Evolutionary conservation across 2,113 vertebrate species (phyloP).

Genomic region (Alligator mississippiensis): DNA sequence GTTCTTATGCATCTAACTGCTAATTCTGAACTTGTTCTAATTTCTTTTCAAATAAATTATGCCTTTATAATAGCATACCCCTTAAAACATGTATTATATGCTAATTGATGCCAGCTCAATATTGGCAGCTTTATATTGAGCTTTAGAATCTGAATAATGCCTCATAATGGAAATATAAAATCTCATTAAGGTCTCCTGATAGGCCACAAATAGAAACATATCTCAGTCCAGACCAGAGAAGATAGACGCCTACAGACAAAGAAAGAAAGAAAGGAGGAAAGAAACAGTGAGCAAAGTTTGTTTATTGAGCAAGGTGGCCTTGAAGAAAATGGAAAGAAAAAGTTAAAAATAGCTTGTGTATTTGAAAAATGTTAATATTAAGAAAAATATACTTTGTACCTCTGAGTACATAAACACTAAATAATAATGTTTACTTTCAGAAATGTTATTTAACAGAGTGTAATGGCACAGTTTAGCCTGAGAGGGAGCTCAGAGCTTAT

Average conservation of each 20-base stretch:
- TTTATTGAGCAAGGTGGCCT: not conserved
- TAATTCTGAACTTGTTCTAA: slow-evolving; percentile 15
- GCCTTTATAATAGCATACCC: not conserved
- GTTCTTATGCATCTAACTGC: not conserved
- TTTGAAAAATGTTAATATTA: not conserved
- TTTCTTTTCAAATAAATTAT: slow-evolving; percentile 49
- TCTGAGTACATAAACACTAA: not conserved
- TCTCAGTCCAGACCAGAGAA: not conserved
- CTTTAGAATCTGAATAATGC: slow-evolving; percentile 22
- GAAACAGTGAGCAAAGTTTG: not conserved
- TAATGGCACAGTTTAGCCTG: not conserved
- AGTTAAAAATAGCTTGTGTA: not conserved
- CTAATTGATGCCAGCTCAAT: slow-evolving; percentile 48
- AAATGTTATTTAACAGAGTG: not conserved
- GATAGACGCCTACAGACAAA: not conserved
- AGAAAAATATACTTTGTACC: not conserved
- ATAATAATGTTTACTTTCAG: not conserved
- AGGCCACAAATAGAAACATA: not conserved
- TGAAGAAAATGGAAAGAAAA: not conserved
- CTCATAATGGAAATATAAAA: slow-evolving; percentile 28
- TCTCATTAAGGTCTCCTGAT: slow-evolving; percentile 6
- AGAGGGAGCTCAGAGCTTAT: slow-evolving; percentile 40
- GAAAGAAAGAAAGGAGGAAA: not conserved
- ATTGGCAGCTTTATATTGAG: slow-evolving; percentile 12
- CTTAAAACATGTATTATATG: slow-evolving; percentile 22